These are phyloP conservation scores for Oncorhynchus mykiss DNA, from an alignment of 2,113 vertebrate species.

Conservation along the genomic window DNA sequence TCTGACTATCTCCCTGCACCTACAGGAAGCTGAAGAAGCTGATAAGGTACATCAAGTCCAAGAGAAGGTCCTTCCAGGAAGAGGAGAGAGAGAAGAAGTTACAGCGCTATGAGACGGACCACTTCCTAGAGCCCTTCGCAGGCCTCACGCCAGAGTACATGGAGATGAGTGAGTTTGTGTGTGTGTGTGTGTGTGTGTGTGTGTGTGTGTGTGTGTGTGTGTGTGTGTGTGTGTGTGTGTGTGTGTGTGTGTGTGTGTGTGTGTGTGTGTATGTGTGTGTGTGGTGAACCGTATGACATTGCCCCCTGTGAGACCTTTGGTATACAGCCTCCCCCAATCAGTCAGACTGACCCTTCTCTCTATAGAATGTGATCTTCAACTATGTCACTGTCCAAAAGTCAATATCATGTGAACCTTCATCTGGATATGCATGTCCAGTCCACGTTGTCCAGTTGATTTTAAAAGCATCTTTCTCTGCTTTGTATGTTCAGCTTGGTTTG, in stretches of 20 bases:
- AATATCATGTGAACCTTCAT: neutral
- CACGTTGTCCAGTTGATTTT: too few relatives aligned
- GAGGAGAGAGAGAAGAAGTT: constrained; percentile 83
- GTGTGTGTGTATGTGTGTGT: too few relatives aligned
- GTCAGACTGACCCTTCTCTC: too few relatives aligned
- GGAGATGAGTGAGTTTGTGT: constrained; percentile 93
- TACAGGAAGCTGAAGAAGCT: constrained; percentile 95
- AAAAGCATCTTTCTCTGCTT: too few relatives aligned
- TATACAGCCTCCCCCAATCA: too few relatives aligned
- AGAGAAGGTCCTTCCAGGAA: constrained; percentile 78
- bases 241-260: constrained; percentile 82
- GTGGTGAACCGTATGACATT: too few relatives aligned
- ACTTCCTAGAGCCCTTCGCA: constrained; percentile 91
- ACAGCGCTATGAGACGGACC: constrained; percentile 88
- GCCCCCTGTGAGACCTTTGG: too few relatives aligned
- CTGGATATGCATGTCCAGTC: neutral
- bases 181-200: too few relatives aligned
- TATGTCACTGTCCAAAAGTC: constrained; percentile 2
- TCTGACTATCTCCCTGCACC: constrained; percentile 10
- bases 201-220: constrained; percentile 61
- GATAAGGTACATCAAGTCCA: constrained; percentile 87
- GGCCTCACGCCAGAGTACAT: constrained; percentile 97
- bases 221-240: too few relatives aligned
- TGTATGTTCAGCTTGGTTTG: too few relatives aligned
- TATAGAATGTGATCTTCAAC: neutral